These are phyloP conservation scores for Xenopus tropicalis DNA, from an alignment of 2,113 vertebrate species.

Conservation along the genomic window UCB_Xtro_10.0 CM004446.2:63390501-63391000, in stretches of 20 bases:
- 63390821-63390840: slow-evolving; percentile 46
- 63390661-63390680: not conserved
- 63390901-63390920: not conserved
- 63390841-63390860: slow-evolving; percentile 49
- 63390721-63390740: not conserved
- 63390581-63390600: not conserved
- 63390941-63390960: not conserved
- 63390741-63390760: slow-evolving; percentile 4
- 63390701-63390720: not conserved
- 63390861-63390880: slow-evolving; percentile 54
- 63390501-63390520: not conserved
- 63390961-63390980: slow-evolving; percentile 26
- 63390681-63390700: not conserved
- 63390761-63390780: not conserved
- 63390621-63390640: slow-evolving; percentile 13
- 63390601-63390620: not conserved
- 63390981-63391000: slow-evolving; percentile 12
- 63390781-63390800: slow-evolving; percentile 33
- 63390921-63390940: not conserved
- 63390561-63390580: not conserved
- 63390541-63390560: slow-evolving; percentile 2
- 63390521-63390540: not conserved
- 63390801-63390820: slow-evolving; percentile 48
- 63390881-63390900: slow-evolving; percentile 35
- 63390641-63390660: slow-evolving; percentile 8